Conservation (phyloP, 1,140 invertebrate genomes). For the Paraescarpia echinospica region DNA sequence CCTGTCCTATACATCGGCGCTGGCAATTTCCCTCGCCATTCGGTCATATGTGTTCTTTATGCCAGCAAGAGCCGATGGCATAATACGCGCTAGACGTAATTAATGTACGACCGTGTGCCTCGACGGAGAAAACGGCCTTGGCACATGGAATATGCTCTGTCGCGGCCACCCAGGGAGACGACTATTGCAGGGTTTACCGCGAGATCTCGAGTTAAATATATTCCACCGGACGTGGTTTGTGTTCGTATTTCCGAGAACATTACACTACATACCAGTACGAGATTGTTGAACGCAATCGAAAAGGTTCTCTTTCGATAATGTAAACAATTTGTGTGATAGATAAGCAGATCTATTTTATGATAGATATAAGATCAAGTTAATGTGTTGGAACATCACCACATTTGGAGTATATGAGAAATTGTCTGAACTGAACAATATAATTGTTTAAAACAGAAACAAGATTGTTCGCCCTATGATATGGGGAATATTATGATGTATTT, state of each 20-base stretch:
- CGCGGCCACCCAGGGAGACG: background rate
- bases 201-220: background rate
- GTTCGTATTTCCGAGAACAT: background rate
- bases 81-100: background rate
- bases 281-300: background rate
- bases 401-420: too few species aligned
- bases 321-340: too few species aligned
- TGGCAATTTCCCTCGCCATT: background rate
- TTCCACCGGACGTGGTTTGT: background rate
- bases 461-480: too few species aligned
- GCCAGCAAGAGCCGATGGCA: background rate
- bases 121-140: background rate
- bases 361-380: background rate
- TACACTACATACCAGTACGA: background rate
- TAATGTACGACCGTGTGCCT: background rate
- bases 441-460: background rate
- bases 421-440: background rate
- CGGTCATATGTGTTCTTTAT: background rate
- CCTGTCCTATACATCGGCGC: background rate
- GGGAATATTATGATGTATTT: too few species aligned
- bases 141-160: background rate
- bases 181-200: background rate
- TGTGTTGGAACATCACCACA: background rate
- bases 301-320: background rate
- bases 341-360: too few species aligned